A percentile compares a stretch with the other conserved stretches of the same genome.
Conservation (phyloP, 64 coral and sea anemone genomes). For the Montipora cactus region DNA sequence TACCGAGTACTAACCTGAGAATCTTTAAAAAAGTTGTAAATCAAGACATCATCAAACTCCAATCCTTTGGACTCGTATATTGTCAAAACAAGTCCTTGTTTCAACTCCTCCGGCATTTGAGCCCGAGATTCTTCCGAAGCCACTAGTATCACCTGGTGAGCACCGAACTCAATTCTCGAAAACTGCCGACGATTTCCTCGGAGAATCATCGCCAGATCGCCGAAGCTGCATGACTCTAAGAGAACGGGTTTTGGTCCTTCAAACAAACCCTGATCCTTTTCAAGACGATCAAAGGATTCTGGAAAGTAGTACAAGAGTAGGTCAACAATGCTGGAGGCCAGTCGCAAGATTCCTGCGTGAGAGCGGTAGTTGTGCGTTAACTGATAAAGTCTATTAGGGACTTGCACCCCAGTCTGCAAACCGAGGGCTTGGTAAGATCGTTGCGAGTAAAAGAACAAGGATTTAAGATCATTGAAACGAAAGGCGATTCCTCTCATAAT, state of each 20-base stretch:
- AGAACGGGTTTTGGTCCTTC: slow-evolving; percentile 86
- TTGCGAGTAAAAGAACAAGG: slow-evolving; percentile 80
- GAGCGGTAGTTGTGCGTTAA: slow-evolving; percentile 97
- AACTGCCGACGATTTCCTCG: slow-evolving; percentile 60
- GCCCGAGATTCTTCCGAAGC: slow-evolving; percentile 56
- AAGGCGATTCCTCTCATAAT: slow-evolving; percentile 98
- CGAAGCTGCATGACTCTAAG: slow-evolving; percentile 64
- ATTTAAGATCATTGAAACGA: slow-evolving; percentile 95
- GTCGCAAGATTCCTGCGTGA: slow-evolving; percentile 87
- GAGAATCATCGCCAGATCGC: slow-evolving; percentile 69
- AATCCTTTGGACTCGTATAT: slow-evolving; percentile 76
- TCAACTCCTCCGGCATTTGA: slow-evolving; percentile 68
- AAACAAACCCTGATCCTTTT: slow-evolving; percentile 94
- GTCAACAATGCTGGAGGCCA: slow-evolving; percentile 89
- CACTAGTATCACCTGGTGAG: slow-evolving; percentile 68
- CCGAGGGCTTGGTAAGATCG: slow-evolving; percentile 37
- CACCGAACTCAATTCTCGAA: slow-evolving; percentile 75
- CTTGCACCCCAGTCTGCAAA: slow-evolving; percentile 31
- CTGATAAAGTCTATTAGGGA: slow-evolving; percentile 88
- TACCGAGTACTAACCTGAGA: slow-evolving; percentile 39
- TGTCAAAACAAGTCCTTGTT: slow-evolving; percentile 57
- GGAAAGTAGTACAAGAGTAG: slow-evolving; percentile 88
- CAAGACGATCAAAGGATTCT: slow-evolving; percentile 92
- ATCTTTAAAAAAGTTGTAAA: slow-evolving; percentile 79
- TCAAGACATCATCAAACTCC: slow-evolving; percentile 75